Conservation (phyloP, 2,797 vertebrate species). For the Chlorospingus semifuscus region DNA sequence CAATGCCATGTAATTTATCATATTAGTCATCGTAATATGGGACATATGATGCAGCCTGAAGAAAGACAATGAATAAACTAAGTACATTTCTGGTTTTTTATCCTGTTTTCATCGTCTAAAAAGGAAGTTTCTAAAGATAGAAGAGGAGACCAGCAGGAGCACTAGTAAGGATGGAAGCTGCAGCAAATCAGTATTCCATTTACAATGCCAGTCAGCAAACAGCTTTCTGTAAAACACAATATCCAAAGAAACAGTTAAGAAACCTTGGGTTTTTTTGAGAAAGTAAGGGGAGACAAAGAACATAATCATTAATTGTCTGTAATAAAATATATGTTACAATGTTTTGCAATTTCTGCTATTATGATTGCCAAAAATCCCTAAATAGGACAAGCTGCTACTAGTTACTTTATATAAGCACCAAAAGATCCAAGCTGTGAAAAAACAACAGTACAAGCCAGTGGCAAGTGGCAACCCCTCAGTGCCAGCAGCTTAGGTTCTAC, state of each 20-base stretch:
- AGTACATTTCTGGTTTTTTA: conserved; percentile 12
- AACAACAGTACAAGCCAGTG: not conserved
- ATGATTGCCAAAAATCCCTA: not conserved
- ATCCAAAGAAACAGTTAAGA: conserved; percentile 12
- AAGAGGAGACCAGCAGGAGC: conserved; percentile 34
- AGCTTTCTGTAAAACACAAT: not conserved
- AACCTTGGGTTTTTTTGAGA: not conserved
- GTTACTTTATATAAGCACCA: not conserved
- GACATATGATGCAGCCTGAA: not conserved
- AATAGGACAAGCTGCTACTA: not conserved
- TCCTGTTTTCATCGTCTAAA: not conserved
- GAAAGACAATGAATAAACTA: conserved; percentile 16
- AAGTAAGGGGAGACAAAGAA: not conserved
- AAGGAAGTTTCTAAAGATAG: conserved; percentile 50
- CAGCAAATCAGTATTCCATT: conserved; percentile 42
- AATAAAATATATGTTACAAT: not conserved
- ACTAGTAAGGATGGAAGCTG: conserved; percentile 4
- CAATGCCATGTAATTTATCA: not conserved
- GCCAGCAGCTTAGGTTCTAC: not conserved
- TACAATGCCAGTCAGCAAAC: not conserved
- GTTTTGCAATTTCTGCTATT: not conserved
- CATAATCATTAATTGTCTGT: not conserved
- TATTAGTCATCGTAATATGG: not conserved
- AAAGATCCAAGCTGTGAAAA: not conserved
- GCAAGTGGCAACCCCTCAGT: not conserved